These are phyloP conservation scores for Pterocles burchelli DNA, from an alignment of 2,113 vertebrate genomes.

Conservation along the genomic window DNA sequence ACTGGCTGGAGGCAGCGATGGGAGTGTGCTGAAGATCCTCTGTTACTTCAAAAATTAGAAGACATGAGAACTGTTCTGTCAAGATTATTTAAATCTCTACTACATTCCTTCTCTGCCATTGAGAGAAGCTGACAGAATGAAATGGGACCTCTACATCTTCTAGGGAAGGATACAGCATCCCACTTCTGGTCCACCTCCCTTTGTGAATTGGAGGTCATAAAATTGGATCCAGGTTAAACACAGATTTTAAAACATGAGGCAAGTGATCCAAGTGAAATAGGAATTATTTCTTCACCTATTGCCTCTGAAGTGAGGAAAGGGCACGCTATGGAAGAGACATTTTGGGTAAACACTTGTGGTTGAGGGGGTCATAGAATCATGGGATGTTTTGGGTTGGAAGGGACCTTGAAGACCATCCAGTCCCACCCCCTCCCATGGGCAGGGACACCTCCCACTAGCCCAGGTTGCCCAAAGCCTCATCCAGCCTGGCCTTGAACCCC, in stretches of 20 bases:
- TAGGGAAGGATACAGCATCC: not conserved
- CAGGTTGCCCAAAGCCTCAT: no score
- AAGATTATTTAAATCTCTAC: not conserved
- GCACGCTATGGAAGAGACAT: not conserved
- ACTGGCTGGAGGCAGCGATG: not conserved
- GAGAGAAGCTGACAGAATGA: not conserved
- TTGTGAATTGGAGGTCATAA: not conserved
- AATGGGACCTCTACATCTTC: not conserved
- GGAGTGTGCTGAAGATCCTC: not conserved
- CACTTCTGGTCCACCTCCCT: fast-evolving
- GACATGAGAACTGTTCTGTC: not conserved
- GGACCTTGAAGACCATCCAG: no score
- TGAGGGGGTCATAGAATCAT: not conserved
- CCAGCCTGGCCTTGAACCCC: no score
- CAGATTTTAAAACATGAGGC: not conserved
- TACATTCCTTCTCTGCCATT: not conserved
- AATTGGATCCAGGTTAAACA: not conserved
- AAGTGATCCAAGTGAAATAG: not conserved
- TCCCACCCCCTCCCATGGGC: no score
- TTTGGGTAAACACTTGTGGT: not conserved
- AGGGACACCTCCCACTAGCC: no score
- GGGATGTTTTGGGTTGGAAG: no score
- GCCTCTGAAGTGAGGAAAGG: not conserved
- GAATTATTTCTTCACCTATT: not conserved
- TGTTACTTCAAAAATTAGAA: not conserved